phyloP scores from a whole-genome alignment of 2,113 vertebrate species.

The Aramus guarauna region DNA sequence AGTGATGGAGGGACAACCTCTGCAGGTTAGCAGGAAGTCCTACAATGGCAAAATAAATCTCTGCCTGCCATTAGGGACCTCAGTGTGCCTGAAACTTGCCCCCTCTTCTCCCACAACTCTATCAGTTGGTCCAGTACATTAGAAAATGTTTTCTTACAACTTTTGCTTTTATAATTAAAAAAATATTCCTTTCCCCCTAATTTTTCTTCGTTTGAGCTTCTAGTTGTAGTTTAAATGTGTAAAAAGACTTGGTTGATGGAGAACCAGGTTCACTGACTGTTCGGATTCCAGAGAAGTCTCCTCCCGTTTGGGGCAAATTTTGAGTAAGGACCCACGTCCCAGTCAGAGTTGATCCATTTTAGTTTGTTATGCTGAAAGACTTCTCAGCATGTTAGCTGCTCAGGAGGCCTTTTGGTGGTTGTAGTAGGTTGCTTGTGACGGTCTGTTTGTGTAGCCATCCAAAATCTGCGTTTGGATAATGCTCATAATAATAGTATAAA shows the following conservation, averaged over 20 bases:
- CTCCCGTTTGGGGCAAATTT: not conserved
- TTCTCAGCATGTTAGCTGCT: not conserved
- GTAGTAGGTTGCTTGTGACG: not conserved
- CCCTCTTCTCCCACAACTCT: not conserved
- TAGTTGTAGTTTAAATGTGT: not conserved
- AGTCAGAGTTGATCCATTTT: not conserved
- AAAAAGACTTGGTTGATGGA: not conserved
- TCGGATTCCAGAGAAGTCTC: not conserved
- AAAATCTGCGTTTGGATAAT: not conserved
- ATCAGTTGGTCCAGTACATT: rapidly evolving
- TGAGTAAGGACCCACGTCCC: not conserved
- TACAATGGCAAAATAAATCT: not conserved
- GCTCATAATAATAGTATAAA: not conserved
- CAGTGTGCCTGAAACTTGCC: not conserved
- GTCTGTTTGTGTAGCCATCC: not conserved
- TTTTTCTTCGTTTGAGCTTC: not conserved
- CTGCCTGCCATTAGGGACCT: not conserved
- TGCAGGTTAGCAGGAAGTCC: not conserved
- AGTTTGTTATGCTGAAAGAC: not conserved
- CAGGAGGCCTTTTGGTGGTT: not conserved
- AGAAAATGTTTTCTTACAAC: not conserved
- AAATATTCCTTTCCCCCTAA: not conserved
- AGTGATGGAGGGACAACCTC: not conserved
- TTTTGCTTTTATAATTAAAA: not conserved
- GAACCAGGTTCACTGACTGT: not conserved